Evolutionary conservation across 2,797 vertebrate species (phyloP).

Genomic region (Lycodopsis pacificus): DNA sequence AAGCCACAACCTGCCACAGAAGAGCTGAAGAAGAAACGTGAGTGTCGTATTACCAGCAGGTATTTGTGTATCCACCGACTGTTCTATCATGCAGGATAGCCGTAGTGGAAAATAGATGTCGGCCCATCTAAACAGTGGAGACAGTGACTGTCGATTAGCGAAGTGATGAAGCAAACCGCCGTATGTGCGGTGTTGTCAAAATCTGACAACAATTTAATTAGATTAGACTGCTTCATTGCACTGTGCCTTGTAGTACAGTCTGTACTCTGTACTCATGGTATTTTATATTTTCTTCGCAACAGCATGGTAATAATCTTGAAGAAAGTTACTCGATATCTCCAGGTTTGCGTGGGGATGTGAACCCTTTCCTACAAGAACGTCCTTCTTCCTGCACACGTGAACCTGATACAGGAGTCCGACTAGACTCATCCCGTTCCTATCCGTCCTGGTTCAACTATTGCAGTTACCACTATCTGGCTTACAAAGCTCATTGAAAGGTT

Average conservation of each 20-base stretch:
- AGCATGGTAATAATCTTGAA: neutral
- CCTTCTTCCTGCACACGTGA: neutral
- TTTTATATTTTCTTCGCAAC: neutral
- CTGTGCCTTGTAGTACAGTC: neutral
- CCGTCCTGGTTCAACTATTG: constrained; percentile 19
- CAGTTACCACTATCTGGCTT: constrained; percentile 11
- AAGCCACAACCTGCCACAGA: constrained; percentile 32
- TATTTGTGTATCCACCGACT: neutral
- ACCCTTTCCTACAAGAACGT: neutral
- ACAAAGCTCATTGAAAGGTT: constrained; percentile 42
- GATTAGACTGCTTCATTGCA: neutral
- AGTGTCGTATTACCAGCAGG: neutral
- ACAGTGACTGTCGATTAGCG: neutral
- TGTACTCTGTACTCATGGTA: neutral
- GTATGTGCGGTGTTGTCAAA: neutral
- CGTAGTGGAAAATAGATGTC: neutral
- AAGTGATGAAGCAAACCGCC: neutral
- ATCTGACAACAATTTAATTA: neutral
- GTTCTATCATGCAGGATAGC: neutral
- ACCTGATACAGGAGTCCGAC: neutral
- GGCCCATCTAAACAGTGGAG: neutral
- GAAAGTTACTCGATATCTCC: neutral
- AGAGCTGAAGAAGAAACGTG: neutral
- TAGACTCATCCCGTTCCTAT: constrained; percentile 12
- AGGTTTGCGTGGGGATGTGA: neutral